Evolutionary conservation across 2,113 vertebrate species (phyloP).

Genomic region (Forbesichthys agassizii): DNA sequence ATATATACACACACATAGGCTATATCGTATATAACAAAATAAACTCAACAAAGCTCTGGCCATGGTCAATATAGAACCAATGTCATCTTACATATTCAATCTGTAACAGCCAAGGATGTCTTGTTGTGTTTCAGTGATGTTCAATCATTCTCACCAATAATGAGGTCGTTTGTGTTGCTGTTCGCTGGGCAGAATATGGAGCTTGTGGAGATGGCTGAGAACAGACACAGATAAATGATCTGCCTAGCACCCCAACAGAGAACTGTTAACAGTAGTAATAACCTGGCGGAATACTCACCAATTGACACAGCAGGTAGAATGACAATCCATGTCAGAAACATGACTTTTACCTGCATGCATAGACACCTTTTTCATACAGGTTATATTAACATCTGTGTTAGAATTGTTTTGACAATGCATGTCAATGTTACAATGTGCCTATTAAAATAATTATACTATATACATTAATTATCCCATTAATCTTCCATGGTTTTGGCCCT

Average conservation of each 20-base stretch:
- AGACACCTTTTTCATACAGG: background rate
- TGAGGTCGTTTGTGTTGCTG: conserved; percentile 32
- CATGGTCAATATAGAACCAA: background rate
- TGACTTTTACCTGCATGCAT: conserved; percentile 32
- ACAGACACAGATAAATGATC: background rate
- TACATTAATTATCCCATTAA: no score
- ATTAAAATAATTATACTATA: no score
- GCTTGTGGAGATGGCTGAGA: conserved; percentile 32
- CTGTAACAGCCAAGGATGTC: no score
- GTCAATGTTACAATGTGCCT: no score
- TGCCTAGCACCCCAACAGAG: no score
- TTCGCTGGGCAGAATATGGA: conserved; percentile 55
- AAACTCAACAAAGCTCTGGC: background rate
- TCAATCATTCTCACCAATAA: conserved; percentile 48
- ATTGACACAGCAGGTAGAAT: conserved; percentile 16
- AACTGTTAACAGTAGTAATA: background rate
- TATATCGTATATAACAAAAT: no score
- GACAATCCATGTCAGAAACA: conserved; percentile 50
- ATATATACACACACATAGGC: no score
- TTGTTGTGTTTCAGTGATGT: background rate
- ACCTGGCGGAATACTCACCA: conserved; percentile 37
- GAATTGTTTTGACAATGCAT: background rate
- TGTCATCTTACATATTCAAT: background rate
- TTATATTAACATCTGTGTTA: background rate
- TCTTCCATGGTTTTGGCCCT: no score